phyloP scores from a whole-genome alignment of 1,140 invertebrate species.

The Caenorhabditis tropicalis region DNA sequence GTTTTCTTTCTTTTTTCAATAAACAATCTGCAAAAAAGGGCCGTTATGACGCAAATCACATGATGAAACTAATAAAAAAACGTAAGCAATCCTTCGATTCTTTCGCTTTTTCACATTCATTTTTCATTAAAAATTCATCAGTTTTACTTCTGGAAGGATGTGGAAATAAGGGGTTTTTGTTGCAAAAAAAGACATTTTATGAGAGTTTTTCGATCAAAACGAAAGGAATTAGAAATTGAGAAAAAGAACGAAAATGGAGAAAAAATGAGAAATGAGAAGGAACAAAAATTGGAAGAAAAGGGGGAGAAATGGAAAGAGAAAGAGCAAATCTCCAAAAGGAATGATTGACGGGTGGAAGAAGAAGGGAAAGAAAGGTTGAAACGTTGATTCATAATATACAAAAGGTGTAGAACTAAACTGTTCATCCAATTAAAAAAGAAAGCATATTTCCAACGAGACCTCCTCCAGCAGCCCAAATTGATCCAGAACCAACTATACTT shows the following conservation, averaged over 20 bases:
- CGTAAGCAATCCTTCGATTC: not conserved
- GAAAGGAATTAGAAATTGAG: not conserved
- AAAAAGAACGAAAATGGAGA: too few species aligned
- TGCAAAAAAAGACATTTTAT: not conserved
- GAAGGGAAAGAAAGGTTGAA: not conserved
- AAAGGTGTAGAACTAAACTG: not conserved
- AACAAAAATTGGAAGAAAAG: not conserved
- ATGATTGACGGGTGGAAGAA: slow-evolving; percentile 13
- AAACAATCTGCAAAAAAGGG: not conserved
- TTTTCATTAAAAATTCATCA: slow-evolving; percentile 12
- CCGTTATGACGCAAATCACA: not conserved
- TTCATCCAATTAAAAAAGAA: slow-evolving; percentile 23
- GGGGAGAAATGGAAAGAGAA: not conserved
- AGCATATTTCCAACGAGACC: slow-evolving; percentile 42
- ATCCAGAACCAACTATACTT: slow-evolving; percentile 28
- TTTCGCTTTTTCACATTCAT: not conserved
- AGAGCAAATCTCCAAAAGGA: not conserved
- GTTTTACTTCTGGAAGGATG: not conserved
- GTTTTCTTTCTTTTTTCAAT: not conserved
- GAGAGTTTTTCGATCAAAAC: not conserved
- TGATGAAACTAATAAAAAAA: slow-evolving; percentile 22
- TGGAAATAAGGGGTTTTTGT: not conserved
- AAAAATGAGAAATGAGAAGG: too few species aligned
- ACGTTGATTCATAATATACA: slow-evolving; percentile 31
- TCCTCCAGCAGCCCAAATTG: slow-evolving; percentile 44